Evolutionary conservation across 2,797 vertebrate genomes (phyloP), one percentile per base, ranked within the genome.

Genomic region (Tapera naevia): DNA sequence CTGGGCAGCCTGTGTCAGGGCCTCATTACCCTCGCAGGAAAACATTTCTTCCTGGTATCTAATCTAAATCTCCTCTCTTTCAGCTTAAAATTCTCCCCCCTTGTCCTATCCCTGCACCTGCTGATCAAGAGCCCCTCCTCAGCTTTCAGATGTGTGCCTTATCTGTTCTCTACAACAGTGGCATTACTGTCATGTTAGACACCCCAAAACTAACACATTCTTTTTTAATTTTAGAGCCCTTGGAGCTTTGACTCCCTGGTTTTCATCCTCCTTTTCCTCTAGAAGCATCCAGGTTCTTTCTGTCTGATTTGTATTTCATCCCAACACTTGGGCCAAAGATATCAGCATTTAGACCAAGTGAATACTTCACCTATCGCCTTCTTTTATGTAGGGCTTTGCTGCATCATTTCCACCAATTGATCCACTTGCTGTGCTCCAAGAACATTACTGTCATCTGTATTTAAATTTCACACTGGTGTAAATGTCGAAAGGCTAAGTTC

Each of bases 201-300:
- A 35, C 17, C 17, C n/a, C 8, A 35, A 61, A 50, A 0, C 0
- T 23, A 22, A 23, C 5, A 23, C 5, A 8, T 1, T 1, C 11
- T 48, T 51, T 64, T 75, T 4, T 0, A 57, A 57, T 53, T 30
- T 45, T n/a, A 35, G 28, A 71, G 25, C 30, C 37, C 16, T 78
- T 65, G 46, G 8, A 56, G 57, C 22, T 54, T 19, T 54, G 30
- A 54, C 18, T 54, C 30, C 3, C 13, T 54, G 10, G 7, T 69
- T 81, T 90, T 74, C 43, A 82, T 23, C 43, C 30, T 39, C 19
- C 23, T 73, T 33, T 82, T 74, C 32, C 57, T 54, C 61, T 41
- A 39, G 61, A 54, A 74, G 27, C 23, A 9, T 12, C 62, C 66
- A 43, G 6, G 10, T 72, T 71, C 39, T 73, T 88, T 80, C 43